phyloP scores from a whole-genome alignment of 2,113 vertebrate species.

The Galeopterus variegatus region DNA sequence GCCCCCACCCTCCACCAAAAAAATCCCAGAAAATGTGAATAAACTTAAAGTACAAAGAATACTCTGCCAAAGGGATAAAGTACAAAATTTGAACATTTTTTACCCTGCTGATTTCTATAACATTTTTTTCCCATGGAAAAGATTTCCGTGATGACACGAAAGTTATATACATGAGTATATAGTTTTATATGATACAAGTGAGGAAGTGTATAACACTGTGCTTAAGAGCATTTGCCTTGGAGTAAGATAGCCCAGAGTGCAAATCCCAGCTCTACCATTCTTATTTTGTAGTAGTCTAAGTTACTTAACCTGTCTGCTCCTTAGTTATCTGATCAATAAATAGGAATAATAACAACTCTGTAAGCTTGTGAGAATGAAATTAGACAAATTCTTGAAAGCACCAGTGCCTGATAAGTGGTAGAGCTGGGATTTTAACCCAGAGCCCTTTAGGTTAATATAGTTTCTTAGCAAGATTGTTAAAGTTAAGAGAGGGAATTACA shows the following conservation, averaged over 20 bases:
- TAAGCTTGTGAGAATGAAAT: conserved; percentile 9
- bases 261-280: neutral
- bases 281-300: neutral
- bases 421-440: conserved; percentile 13
- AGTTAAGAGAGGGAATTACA: neutral
- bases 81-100: conserved; percentile 45
- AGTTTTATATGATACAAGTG: neutral
- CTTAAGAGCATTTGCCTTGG: neutral
- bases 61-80: neutral
- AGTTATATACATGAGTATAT: neutral
- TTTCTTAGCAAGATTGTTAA: conserved; percentile 45
- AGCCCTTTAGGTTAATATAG: conserved; percentile 32
- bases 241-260: neutral
- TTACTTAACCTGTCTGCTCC: neutral
- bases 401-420: neutral
- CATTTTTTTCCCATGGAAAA: neutral
- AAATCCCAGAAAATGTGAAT: neutral
- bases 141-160: conserved; percentile 35
- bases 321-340: neutral
- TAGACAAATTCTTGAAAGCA: conserved; percentile 19
- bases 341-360: neutral
- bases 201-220: neutral
- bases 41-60: conserved; percentile 41
- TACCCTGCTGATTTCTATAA: neutral
- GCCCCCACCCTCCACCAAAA: too few species aligned